Base-by-base conservation (phyloP, 2,797 vertebrate genomes). In the Enteromius radiatus region DNA sequence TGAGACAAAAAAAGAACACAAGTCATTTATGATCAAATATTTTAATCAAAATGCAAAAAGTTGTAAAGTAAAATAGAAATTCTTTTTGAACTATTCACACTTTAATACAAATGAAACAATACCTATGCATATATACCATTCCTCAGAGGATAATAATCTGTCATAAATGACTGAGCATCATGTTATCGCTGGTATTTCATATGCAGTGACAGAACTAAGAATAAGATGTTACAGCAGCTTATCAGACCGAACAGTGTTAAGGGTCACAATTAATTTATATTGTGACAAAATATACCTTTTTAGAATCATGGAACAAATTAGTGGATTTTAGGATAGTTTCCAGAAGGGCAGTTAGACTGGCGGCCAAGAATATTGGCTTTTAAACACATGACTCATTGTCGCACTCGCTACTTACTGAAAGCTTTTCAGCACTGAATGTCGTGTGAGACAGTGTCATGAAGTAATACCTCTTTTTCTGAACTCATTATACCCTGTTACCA, bases 61-160 rank as follows among this genome's bases (percentile, higher is more conserved):
- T 26, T 47, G n/a, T 73, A 76, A 56, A 81, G 21, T 19, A 28
- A 70, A 70, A 76, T 56, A 79, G 47, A 84, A 67, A 80, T 69
- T 78, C 0, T 23, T n/a, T 54, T 45, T 21, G 7, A 68, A 47
- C 33, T 26, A 52, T 85, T 52, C 7, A 70, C 45, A 85, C 63
- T 80, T 47, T 74, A 65, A 56, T 61, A 75, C 54, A 80, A 82
- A 70, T 26, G 47, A 9, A 76, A 79, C n/a, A n/a, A 54, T 59
- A 41, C 23, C 21, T 38, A 38, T 38, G 21, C 19, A 36, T 19
- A 63, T 3, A 67, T n/a, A 67, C 33, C 38, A 64, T 64, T 77
- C 28, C 41, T 26, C 33, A 56, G 36, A 79, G 36, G 43, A 45
- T 1, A 61, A 12, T 6, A 61, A 54, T 1, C 4, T 17, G 0